Evolutionary conservation across 2,113 vertebrate genomes (phyloP).

Genomic region (Lophotis ruficrista): DNA sequence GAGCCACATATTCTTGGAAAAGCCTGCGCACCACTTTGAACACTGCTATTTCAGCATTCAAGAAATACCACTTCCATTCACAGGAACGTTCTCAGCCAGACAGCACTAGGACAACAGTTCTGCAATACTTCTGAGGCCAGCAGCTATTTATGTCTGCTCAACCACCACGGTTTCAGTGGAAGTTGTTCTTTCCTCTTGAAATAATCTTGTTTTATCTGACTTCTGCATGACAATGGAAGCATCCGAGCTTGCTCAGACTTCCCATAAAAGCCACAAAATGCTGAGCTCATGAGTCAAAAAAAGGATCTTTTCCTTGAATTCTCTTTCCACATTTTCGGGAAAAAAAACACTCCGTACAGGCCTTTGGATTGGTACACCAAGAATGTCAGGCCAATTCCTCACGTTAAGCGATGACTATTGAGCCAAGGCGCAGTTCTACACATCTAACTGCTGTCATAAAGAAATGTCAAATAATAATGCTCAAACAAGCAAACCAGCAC

Average conservation of each 20-base stretch:
- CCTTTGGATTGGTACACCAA: background rate
- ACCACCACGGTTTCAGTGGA: background rate
- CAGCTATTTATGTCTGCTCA: slow-evolving; percentile 47
- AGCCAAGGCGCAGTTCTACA: background rate
- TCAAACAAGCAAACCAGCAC: slow-evolving; percentile 12
- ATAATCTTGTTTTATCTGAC: slow-evolving; percentile 39
- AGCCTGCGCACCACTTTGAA: slow-evolving; percentile 33
- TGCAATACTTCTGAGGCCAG: slow-evolving; percentile 13
- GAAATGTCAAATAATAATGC: slow-evolving; percentile 21
- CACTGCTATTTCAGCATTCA: slow-evolving; percentile 56
- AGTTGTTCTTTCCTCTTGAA: slow-evolving; percentile 20
- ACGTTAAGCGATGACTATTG: background rate
- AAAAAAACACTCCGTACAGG: background rate
- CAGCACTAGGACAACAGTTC: slow-evolving; percentile 33
- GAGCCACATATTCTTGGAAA: slow-evolving; percentile 55
- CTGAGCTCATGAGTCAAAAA: slow-evolving; percentile 30
- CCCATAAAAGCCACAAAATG: slow-evolving; percentile 44
- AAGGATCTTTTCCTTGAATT: background rate
- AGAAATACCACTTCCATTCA: slow-evolving; percentile 64
- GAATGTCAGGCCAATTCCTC: background rate
- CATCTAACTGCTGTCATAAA: slow-evolving; percentile 10
- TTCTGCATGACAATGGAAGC: slow-evolving; percentile 6
- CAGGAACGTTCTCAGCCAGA: slow-evolving; percentile 21
- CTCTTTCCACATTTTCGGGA: background rate
- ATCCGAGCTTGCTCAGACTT: background rate